phyloP scores from a whole-genome alignment of 2,113 vertebrate genomes.

The Saiga tatarica region DNA sequence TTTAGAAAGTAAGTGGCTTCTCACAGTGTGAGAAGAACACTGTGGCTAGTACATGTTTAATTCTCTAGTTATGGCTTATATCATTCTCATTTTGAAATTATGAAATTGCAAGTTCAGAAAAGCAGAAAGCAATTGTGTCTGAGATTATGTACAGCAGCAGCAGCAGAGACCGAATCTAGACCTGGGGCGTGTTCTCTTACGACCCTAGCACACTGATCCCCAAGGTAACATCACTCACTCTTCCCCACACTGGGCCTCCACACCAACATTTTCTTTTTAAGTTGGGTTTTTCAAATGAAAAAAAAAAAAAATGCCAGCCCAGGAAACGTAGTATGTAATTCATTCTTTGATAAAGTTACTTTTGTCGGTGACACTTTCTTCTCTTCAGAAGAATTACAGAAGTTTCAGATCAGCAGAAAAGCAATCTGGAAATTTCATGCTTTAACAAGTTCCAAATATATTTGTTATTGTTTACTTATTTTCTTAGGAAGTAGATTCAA shows the following conservation, averaged over 20 bases:
- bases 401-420: constrained; percentile 62
- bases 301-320: constrained; percentile 48
- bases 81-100: background rate
- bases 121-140: background rate
- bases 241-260: background rate
- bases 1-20: background rate
- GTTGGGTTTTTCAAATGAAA: constrained; percentile 52
- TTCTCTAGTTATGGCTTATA: background rate
- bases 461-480: constrained; percentile 73
- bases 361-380: constrained; percentile 47
- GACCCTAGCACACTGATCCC: background rate
- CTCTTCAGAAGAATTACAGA: constrained; percentile 55
- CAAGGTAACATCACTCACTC: background rate
- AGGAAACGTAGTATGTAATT: constrained; percentile 52
- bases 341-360: constrained; percentile 50
- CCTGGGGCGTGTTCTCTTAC: background rate
- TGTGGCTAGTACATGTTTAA: background rate
- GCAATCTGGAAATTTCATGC: constrained; percentile 60
- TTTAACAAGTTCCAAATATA: constrained; percentile 68
- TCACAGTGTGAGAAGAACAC: background rate
- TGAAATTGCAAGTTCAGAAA: constrained; percentile 2
- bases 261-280: background rate
- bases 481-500: constrained; percentile 59
- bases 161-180: background rate
- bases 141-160: background rate